A percentile compares a stretch with the other conserved stretches of the same genome.
Conservation (phyloP, 2,888 invertebrate genomes). For the Xanthostigma xanthostigma region DNA sequence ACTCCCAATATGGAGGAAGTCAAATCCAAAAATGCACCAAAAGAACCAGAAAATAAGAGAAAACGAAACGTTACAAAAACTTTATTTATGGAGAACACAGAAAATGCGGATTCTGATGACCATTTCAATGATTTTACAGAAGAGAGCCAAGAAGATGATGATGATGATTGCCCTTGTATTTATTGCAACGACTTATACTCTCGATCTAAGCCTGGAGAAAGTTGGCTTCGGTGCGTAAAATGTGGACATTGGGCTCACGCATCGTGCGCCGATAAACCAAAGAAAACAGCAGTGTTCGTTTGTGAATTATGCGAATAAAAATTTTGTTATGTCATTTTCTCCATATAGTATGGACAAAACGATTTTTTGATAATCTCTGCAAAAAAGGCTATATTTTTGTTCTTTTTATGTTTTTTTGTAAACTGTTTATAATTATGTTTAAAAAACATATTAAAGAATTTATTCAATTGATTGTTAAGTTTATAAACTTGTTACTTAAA, state of each 20-base stretch:
- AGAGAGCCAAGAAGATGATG: neutral
- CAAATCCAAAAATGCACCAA: neutral
- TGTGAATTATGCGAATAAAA: neutral
- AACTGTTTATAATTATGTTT: too few species aligned
- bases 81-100: neutral
- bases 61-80: neutral
- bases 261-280: constrained; percentile 9
- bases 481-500: neutral
- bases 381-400: too few species aligned
- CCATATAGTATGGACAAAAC: constrained; percentile 1
- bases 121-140: too few species aligned
- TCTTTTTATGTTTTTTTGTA: too few species aligned
- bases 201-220: constrained; percentile 9
- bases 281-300: constrained; percentile 1
- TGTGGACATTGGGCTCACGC: constrained; percentile 12
- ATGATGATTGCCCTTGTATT: constrained; percentile 9
- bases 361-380: neutral
- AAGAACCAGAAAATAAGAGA: neutral
- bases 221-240: constrained; percentile 9
- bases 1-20: neutral
- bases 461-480: neutral
- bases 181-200: constrained; percentile 9
- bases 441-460: neutral
- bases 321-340: constrained; percentile 1
- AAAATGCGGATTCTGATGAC: neutral